Base-by-base conservation (phyloP, 2,797 vertebrate species). In the Pyrocephalus nanus region DNA sequence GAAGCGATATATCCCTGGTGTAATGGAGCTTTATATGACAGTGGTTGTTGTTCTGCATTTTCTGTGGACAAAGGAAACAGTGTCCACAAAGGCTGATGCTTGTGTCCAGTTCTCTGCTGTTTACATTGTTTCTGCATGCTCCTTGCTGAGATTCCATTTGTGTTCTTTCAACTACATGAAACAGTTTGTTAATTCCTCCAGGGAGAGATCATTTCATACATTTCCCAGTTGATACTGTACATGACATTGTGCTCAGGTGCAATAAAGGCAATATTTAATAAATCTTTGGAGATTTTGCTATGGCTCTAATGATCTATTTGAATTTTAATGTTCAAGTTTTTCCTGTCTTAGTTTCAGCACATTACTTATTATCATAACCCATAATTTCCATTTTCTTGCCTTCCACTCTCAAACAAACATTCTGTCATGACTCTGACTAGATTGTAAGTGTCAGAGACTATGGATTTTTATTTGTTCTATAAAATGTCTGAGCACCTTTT, bases 1-100 rank as follows among this genome's bases (percentile, higher is more conserved):
- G 16, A 50, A 75, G 17, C 0, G 0, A 15, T 54, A 5, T 26
- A 47, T 54, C 57, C 15, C 23, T 51, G 9, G 3, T 50, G 26
- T 48, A 70, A 66, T 12, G n/a, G 19, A 36, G 12, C 20, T 84
- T 55, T 45, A 19, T 36, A 22, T 36, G 48, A 27, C 20, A 23
- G 53, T 19, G 57, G 32, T 36, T 60, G 58, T 30, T n/a, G 30
- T 43, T 67, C 83, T 60, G 43, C 29, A 10, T 88, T 94, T 94
- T 86, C 70, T 51, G 53, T 43, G 29, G 32, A 38, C 22, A 70
- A 62, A 43, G 29, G 30, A 54, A 73, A 38, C 26, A 48, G 26
- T 3, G 9, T 40, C n/a, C 43, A 30, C 13, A 5, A 80, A 50
- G 29, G 9, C 48, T 45, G 48, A 20, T 0, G 3, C 26, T 48